phyloP scores from a whole-genome alignment of 2,888 invertebrate species.

The Arenicola marina region DNA sequence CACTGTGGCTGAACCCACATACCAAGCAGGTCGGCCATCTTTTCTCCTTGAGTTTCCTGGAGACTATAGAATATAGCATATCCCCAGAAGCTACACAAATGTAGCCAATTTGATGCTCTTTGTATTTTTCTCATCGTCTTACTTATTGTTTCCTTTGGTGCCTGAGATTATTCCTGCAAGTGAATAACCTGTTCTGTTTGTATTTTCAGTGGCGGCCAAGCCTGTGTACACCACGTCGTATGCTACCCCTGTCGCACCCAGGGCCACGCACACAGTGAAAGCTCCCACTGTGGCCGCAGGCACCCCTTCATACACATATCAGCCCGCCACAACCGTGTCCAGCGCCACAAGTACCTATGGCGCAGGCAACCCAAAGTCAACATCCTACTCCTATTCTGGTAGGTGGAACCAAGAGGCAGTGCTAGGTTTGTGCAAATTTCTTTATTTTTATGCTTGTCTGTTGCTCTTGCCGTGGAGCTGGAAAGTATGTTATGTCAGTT shows the following conservation, averaged over 20 bases:
- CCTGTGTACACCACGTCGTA: conserved; percentile 3
- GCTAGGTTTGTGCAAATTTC: too few relatives aligned
- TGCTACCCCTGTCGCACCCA: neutral
- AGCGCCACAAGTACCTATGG: neutral
- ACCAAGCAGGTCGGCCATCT: conserved; percentile 15
- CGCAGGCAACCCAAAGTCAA: neutral
- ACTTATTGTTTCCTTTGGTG: neutral
- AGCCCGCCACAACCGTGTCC: neutral
- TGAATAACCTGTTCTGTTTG: too few relatives aligned
- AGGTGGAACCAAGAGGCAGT: too few relatives aligned
- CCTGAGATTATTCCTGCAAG: neutral
- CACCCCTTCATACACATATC: neutral
- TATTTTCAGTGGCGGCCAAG: neutral
- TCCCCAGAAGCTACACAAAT: neutral
- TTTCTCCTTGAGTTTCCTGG: neutral
- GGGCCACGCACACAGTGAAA: neutral
- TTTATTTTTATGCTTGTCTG: too few relatives aligned
- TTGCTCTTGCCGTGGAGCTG: too few relatives aligned
- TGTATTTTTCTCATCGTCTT: neutral
- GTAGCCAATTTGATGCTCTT: neutral
- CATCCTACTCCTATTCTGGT: neutral
- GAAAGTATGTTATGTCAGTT: too few relatives aligned
- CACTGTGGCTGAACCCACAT: conserved; percentile 27
- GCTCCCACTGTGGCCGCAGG: neutral
- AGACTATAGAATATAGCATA: neutral